Evolutionary conservation across 2,888 invertebrate species (phyloP), one percentile per base, ranked within the genome.

Genomic region (Ennomos quercinarius): DNA sequence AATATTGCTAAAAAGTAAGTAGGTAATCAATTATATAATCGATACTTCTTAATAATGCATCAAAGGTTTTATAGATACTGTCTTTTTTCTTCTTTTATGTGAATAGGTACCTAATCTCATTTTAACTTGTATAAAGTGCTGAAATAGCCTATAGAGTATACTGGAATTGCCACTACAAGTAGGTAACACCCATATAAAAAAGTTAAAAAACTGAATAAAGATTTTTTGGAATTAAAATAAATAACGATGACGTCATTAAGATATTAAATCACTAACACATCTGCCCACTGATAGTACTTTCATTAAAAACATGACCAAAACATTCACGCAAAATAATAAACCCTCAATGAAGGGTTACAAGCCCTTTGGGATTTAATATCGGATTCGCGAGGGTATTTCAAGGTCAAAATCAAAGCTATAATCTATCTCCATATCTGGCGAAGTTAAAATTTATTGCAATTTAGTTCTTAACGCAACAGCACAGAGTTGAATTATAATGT

Each of bases 371-470:
- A 65, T 64, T 63, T 65, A 66, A 70, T 66, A 67, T 66, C 64
- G 61, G 58, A 61, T 67, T 62, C 60, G 54, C 63, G 59, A 71
- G 72, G 72, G 74, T 65, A 63, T 65, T 71, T 69, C 74, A 74
- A 74, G 74, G 74, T 74, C 72, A 72, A 58, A 66, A 65, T 63
- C 63, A 71, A 67, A 56, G 45, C 46, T 48, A 51, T 57, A 61
- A 57, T 63, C 64, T 62, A 68, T 50, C 57, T 58, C 54, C 43
- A 67, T 63, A 66, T 47, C 53, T 56, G 39, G 10, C 42, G 13
- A 51, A 36, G n/a, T 41, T 38, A 42, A 51, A 12, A 43, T 34
- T 27, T 37, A 40, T 35, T 39, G 43, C 40, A 69, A 64, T 59
- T 34, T 57, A 42, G 42, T 37, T 62, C 57, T 53, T 67, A 66